A percentile compares a stretch with the other conserved stretches of the same genome.
These are phyloP conservation scores for Euplagia quadripunctaria DNA, from an alignment of 2,888 invertebrate species.

Conservation along the genomic window DNA sequence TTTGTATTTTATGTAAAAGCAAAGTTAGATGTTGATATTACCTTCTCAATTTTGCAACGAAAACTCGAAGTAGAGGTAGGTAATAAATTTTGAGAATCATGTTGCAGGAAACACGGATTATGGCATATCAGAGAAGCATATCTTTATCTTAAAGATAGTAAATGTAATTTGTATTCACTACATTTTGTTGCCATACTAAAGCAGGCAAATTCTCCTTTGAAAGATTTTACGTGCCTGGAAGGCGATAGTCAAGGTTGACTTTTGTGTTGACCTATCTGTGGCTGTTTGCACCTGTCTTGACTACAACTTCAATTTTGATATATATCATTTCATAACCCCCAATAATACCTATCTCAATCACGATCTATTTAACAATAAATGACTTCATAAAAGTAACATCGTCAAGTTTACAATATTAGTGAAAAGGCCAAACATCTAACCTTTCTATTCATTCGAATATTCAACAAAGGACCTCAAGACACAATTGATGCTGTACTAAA, in stretches of 20 bases:
- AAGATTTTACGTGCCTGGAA: background rate
- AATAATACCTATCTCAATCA: too few species aligned
- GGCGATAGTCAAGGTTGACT: background rate
- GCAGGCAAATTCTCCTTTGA: background rate
- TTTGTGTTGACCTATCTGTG: background rate
- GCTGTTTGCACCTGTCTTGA: too few species aligned
- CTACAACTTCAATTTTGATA: too few species aligned
- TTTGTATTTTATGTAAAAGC: background rate
- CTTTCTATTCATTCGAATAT: background rate
- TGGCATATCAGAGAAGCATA: background rate
- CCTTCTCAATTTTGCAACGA: background rate
- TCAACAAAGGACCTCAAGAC: slow-evolving; percentile 4
- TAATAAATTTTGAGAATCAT: background rate
- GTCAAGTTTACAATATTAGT: background rate
- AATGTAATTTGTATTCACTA: background rate
- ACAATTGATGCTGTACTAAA: slow-evolving; percentile 11
- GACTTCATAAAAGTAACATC: too few species aligned
- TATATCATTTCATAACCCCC: too few species aligned
- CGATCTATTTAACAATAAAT: too few species aligned
- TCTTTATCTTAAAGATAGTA: background rate
- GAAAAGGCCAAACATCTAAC: background rate
- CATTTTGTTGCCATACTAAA: background rate
- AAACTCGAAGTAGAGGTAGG: background rate
- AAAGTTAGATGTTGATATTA: background rate
- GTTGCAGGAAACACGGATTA: background rate